phyloP scores from a whole-genome alignment of 2,113 vertebrate species.

The Chaenogobius annularis region DNA sequence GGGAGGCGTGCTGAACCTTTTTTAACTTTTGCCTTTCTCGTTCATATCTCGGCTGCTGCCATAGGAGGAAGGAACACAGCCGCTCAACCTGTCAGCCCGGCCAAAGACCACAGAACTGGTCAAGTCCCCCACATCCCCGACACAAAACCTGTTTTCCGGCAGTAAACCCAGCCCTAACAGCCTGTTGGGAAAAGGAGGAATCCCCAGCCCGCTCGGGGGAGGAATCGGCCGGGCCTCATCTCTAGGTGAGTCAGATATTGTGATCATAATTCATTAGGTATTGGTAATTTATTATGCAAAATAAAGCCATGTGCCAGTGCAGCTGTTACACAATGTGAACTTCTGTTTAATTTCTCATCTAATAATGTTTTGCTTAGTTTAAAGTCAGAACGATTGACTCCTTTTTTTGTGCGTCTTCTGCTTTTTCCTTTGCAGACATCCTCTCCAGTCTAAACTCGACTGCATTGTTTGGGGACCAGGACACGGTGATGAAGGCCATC shows the following conservation, averaged over 20 bases:
- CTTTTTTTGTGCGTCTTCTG: background rate
- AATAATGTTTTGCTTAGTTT: no score
- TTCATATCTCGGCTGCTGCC: constrained; percentile 62
- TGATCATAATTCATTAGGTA: background rate
- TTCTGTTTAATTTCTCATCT: no score
- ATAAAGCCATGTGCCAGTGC: background rate
- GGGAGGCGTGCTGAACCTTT: constrained; percentile 61
- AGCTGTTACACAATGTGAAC: background rate
- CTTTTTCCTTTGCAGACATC: constrained; percentile 81
- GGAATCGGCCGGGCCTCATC: constrained; percentile 90
- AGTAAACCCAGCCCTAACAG: constrained; percentile 92
- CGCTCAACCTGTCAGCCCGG: constrained; percentile 95
- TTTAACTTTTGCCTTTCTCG: constrained; percentile 76
- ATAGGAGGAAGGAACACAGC: constrained; percentile 97
- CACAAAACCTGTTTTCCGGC: constrained; percentile 88
- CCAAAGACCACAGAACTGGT: constrained; percentile 93
- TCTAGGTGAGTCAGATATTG: constrained; percentile 82
- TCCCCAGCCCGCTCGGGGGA: constrained; percentile 87
- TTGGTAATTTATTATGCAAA: no score
- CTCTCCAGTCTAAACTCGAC: constrained; percentile 98
- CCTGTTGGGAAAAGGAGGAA: constrained; percentile 85
- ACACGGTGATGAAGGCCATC: constrained; percentile 99
- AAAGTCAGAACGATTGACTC: no score
- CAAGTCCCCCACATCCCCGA: constrained; percentile 93
- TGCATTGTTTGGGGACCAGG: constrained; percentile 97